Base-by-base conservation (phyloP, 2,113 vertebrate genomes). In the Xiphias gladius region DNA sequence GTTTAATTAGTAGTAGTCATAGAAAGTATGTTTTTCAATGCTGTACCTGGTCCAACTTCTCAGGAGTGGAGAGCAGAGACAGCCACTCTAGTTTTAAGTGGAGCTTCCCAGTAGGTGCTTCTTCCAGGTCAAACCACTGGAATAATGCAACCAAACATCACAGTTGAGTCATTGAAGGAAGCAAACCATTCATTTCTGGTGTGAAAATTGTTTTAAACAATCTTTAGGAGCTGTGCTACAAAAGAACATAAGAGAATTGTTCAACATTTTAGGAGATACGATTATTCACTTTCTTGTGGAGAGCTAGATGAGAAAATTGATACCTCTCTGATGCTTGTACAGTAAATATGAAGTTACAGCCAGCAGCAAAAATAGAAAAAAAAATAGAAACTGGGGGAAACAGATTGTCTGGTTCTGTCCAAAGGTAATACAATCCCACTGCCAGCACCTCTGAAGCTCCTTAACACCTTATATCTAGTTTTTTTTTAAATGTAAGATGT, bases 61-160 rank as follows among this genome's bases (percentile, higher is more conserved):
- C 95, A 35, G 96, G 91, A 12, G 94, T 95, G 61, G 97, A 92
- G 90, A 96, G 90, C 89, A 98, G 94, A 50, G 97, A 96, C 66
- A 99, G 96, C 98, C 98, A 99, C 90, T 99, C 98, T 62, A 99
- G 94, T 83, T 96, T 98, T 84, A 99, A 89, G 92, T 99, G 98
- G 32, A 99, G 95, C 91, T 98, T 99, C 79, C 98, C 98, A 73
- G 95, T 96, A 37, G 95, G 92, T 2, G 96, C 95, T 82, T 99
- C 98, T 46, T 99, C 98, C 90, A 99, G 94, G 80, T 96, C 80
- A 83, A 99, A 99, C 98, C 98, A 99, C 98, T 99, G 82, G 10
- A 77, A 75, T 43, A 62, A 63, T 28, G 13, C 12, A 0, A 14
- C n/a, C 61, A 54, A 83, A 70, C 7, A 14, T 32, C 16, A 50